Evolutionary conservation across 2,797 vertebrate species (phyloP).

Genomic region (Xenopus petersii): DNA sequence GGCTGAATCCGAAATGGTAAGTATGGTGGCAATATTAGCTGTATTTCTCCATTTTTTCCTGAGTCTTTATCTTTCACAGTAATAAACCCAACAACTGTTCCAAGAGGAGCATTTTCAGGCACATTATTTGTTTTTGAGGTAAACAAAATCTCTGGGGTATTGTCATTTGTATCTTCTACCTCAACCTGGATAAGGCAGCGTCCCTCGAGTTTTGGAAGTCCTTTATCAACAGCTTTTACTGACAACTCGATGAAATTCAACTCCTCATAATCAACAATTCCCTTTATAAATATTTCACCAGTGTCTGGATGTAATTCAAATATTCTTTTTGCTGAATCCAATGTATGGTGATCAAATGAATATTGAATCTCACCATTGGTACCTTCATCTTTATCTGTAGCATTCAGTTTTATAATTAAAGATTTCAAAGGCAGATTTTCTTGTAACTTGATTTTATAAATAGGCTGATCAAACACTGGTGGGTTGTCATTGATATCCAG

Average conservation of each 20-base stretch:
- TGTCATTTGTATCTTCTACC: conserved; percentile 86
- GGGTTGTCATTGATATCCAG: conserved; percentile 91
- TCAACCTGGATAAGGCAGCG: conserved; percentile 87
- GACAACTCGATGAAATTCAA: conserved; percentile 54
- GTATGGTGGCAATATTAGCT: conserved; percentile 68
- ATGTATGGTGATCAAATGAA: conserved; percentile 81
- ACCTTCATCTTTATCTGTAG: conserved; percentile 84
- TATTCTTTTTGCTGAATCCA: conserved; percentile 69
- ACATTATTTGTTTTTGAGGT: conserved; percentile 80
- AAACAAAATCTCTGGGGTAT: conserved; percentile 82
- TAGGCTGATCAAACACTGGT: conserved; percentile 76
- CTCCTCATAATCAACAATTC: conserved; percentile 85
- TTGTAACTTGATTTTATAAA: conserved; percentile 73
- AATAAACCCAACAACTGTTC: conserved; percentile 84
- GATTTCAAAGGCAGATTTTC: conserved; percentile 82
- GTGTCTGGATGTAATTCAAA: conserved; percentile 81
- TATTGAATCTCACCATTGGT: conserved; percentile 82
- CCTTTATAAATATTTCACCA: conserved; percentile 80
- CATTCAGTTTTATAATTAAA: conserved; percentile 82
- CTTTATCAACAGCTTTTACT: conserved; percentile 79
- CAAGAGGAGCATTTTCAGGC: conserved; percentile 75
- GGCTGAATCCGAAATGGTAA: conserved; percentile 83
- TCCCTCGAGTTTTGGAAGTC: conserved; percentile 85
- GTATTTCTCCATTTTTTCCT: conserved; percentile 81
- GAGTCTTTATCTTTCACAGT: conserved; percentile 82